Percentiles rank a stretch among this genome's conserved stretches.
Conservation (phyloP, 2,113 vertebrate species). For the Bambusicola thoracicus region DNA sequence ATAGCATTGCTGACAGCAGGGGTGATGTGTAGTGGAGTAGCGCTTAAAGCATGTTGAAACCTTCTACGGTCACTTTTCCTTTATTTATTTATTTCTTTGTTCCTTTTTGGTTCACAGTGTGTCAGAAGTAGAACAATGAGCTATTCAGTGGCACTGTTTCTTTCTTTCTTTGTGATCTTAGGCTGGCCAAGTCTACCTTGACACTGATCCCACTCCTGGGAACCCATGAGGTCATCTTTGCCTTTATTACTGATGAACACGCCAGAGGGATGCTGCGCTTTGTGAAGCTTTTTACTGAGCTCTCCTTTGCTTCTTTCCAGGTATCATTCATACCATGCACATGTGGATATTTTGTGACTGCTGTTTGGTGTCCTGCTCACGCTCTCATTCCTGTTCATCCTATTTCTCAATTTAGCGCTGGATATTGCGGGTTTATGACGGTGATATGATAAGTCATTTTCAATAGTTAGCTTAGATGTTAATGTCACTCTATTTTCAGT, state of each 20-base stretch:
- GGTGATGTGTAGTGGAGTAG: not conserved
- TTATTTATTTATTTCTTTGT: not conserved
- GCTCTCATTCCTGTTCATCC: not conserved
- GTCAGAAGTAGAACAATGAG: not conserved
- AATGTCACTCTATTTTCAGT: not conserved
- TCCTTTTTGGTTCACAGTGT: not conserved
- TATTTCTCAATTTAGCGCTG: not conserved
- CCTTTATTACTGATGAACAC: conserved; percentile 84
- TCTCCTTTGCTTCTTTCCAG: conserved; percentile 90
- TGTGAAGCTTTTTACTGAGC: conserved; percentile 86
- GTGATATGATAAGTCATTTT: not conserved
- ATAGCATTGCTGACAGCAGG: not conserved
- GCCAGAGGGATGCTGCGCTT: conserved; percentile 82
- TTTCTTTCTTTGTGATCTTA: conserved; percentile 52
- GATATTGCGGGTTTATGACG: not conserved
- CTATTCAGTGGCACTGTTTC: not conserved
- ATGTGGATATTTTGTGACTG: not conserved
- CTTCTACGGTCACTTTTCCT: not conserved
- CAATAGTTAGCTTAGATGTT: not conserved
- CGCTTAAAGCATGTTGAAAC: not conserved
- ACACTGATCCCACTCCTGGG: conserved; percentile 90
- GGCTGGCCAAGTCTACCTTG: conserved; percentile 89
- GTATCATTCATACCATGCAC: conserved; percentile 54
- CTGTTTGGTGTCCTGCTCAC: not conserved
- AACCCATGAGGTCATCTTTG: conserved; percentile 90